Evolutionary conservation across 2,113 vertebrate genomes (phyloP).

Genomic region (Reinhardtius hippoglossoides): DNA sequence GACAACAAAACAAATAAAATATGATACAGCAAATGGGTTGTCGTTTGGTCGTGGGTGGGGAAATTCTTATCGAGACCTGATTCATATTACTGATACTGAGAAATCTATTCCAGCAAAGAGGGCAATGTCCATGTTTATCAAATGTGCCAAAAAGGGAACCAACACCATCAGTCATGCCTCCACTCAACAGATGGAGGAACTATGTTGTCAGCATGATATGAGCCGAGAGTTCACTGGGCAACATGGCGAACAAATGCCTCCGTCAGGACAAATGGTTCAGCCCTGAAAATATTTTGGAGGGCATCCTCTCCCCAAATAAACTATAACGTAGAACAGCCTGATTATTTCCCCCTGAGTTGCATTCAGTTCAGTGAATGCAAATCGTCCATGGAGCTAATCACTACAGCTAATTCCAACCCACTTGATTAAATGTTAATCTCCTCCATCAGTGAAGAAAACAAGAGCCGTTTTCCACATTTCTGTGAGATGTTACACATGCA

Average conservation of each 20-base stretch:
- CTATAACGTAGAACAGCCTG: not conserved
- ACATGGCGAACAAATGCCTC: constrained; percentile 18
- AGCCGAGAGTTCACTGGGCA: constrained; percentile 12
- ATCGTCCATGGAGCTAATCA: not conserved
- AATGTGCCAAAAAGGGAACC: constrained; percentile 2
- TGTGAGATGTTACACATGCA: too few species aligned
- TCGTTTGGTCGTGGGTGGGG: too few species aligned
- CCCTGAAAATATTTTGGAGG: not conserved
- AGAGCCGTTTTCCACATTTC: too few species aligned
- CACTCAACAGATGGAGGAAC: constrained; percentile 32
- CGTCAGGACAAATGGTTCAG: constrained; percentile 20
- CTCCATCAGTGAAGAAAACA: constrained; percentile 12
- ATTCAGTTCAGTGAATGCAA: not conserved
- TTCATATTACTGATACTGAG: not conserved
- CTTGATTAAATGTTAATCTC: constrained; percentile 30
- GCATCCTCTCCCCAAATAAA: not conserved
- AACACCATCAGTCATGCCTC: not conserved
- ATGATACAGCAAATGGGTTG: not conserved
- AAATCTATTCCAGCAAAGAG: constrained; percentile 9
- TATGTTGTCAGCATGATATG: constrained; percentile 26
- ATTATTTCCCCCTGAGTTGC: not conserved
- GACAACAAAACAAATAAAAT: constrained; percentile 34
- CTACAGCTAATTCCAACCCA: not conserved
- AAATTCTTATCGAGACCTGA: not conserved
- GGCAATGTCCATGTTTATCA: not conserved